Evolutionary conservation across 2,797 vertebrate species (phyloP).

Genomic region (Heliangelus exortis): DNA sequence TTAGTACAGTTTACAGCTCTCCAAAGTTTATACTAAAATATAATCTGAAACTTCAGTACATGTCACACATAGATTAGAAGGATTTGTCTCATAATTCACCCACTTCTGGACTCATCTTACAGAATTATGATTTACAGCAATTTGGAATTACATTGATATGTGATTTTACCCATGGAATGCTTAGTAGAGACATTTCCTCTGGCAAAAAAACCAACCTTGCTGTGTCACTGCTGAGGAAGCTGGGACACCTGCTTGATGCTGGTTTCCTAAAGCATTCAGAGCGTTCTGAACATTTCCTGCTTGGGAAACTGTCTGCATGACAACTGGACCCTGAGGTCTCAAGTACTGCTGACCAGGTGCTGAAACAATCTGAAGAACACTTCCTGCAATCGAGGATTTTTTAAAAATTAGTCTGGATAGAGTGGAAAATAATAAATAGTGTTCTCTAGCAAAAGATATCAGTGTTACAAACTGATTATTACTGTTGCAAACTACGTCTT

Average conservation of each 20-base stretch:
- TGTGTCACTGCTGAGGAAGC: conserved; percentile 77
- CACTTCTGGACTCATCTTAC: background rate
- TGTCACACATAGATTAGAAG: background rate
- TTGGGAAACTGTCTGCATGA: conserved; percentile 91
- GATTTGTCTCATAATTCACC: background rate
- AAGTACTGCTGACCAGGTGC: conserved; percentile 93
- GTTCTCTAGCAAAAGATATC: background rate
- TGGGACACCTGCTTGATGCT: conserved; percentile 77
- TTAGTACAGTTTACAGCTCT: background rate
- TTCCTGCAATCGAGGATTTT: conserved; percentile 81
- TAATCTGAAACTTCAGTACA: background rate
- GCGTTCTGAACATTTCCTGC: conserved; percentile 84
- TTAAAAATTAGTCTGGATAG: background rate
- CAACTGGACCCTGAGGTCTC: conserved; percentile 88
- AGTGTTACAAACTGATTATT: background rate
- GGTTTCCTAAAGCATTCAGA: conserved; percentile 81
- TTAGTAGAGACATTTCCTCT: background rate
- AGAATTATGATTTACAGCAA: background rate
- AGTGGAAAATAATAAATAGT: background rate
- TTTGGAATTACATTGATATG: fast-evolving
- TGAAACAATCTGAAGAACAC: conserved; percentile 97
- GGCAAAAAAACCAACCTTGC: conserved; percentile 80
- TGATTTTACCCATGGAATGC: background rate
- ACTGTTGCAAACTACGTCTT: background rate
- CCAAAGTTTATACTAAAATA: background rate